These are phyloP conservation scores for Coracopsis vasa DNA, from an alignment of 2,113 vertebrate genomes.

Conservation along the genomic window DNA sequence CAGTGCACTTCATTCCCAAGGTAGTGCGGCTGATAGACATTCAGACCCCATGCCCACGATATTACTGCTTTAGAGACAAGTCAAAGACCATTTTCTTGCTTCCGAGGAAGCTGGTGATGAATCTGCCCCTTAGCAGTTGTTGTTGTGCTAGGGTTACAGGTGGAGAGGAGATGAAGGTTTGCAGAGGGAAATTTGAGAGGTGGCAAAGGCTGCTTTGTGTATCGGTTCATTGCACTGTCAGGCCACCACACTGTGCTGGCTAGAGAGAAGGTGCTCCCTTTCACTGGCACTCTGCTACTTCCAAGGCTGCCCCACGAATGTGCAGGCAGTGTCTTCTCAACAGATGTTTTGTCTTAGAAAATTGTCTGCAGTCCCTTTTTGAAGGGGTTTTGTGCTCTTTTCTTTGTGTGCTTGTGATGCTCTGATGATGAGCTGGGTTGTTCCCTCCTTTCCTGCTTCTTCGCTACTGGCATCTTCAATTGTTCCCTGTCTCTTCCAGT, in stretches of 20 bases:
- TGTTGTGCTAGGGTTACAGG: background rate
- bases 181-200: background rate
- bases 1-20: rapidly evolving
- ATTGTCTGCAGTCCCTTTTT: background rate
- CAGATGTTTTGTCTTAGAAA: background rate
- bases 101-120: background rate
- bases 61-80: background rate
- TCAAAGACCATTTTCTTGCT: background rate
- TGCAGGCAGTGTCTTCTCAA: background rate
- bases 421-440: background rate
- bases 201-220: background rate
- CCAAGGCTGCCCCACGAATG: background rate
- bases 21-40: background rate
- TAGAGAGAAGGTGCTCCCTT: background rate
- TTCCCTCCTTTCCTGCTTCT: background rate
- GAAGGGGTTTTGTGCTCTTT: background rate
- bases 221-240: rapidly evolving
- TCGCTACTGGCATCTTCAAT: background rate
- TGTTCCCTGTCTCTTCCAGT: background rate
- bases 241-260: background rate
- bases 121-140: background rate
- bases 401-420: background rate
- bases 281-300: background rate
- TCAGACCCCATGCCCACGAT: background rate
- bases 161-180: background rate